Evolutionary conservation across 2,888 invertebrate species (phyloP).

Genomic region (Ophonus ardosiacus): DNA sequence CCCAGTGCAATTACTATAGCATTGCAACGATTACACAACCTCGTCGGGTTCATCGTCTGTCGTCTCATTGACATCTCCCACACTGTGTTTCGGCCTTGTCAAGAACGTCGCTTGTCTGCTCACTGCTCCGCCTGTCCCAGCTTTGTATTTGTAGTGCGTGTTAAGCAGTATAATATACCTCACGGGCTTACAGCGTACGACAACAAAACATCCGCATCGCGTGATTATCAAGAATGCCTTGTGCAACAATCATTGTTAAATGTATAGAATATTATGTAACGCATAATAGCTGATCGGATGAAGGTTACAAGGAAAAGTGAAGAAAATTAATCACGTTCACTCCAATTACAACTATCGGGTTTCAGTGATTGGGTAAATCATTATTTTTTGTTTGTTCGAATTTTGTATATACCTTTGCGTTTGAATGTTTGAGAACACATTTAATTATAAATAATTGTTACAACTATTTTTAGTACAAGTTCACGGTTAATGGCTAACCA

Average conservation of each 20-base stretch:
- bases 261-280: neutral
- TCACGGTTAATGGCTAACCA: too few species aligned
- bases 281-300: neutral
- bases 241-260: neutral
- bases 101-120: slow-evolving; percentile 38
- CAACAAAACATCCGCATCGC: slow-evolving; percentile 15
- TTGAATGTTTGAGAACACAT: neutral
- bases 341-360: neutral
- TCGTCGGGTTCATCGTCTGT: slow-evolving; percentile 36
- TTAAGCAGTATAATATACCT: neutral
- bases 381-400: neutral
- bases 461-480: too few species aligned
- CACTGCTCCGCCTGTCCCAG: neutral
- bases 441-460: too few species aligned
- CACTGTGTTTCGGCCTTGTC: slow-evolving; percentile 20
- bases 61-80: slow-evolving; percentile 33
- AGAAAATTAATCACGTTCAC: neutral
- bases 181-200: neutral
- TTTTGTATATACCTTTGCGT: neutral
- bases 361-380: neutral
- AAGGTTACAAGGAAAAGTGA: neutral
- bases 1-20: neutral
- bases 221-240: neutral
- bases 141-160: neutral
- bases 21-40: neutral